Evolutionary conservation across 2,113 vertebrate genomes (phyloP), one percentile per base, ranked within the genome.

Genomic region (Heloderma charlesbogerti): DNA sequence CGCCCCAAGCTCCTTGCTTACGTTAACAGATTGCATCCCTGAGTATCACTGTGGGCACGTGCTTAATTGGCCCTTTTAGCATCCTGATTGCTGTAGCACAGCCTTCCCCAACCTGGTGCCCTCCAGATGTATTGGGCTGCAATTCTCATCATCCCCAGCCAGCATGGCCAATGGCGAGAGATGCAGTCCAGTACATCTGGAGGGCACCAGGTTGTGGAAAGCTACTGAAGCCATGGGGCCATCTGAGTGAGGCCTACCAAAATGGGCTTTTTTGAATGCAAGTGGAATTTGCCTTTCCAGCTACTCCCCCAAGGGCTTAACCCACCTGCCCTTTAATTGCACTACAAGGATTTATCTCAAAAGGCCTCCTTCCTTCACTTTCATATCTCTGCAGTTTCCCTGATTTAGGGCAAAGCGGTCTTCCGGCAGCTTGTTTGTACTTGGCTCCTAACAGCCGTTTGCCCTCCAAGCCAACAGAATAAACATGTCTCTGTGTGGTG

Each of bases 381-480:
- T 54, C 57, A 43, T 67, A 29, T 83, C 9, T 15, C 48, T 12
- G 15, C 20, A 6, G 40, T 48, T 15, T 51, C 40, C 40, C 27
- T 37, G 37, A 45, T 66, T 74, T 43, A 77, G 54, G 71, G 81
- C 80, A 69, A 66, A 84, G 8, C 43, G 37, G 45, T 45, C n/a
- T 90, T 54, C 25, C 63, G 31, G 48, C 34, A 12, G 34, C n/a
- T 79, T 90, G 34, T 86, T 86, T 86, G 34, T 67, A 7, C 25
- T 78, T 48, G 22, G 82, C 72, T 40, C 43, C 20, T 9, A 86
- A 78, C 72, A 86, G 74, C 57, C 83, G 83, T 90, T 90, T 85
- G n/a, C 83, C 72, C 45, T 86, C 45, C 72, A 90, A 37, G 82
- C 83, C 31, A 51, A 79, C 89, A 85, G 72, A 86, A 69, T 40